Base-by-base conservation (phyloP, 1,140 invertebrate species). In the Eriocheir sinensis region DNA sequence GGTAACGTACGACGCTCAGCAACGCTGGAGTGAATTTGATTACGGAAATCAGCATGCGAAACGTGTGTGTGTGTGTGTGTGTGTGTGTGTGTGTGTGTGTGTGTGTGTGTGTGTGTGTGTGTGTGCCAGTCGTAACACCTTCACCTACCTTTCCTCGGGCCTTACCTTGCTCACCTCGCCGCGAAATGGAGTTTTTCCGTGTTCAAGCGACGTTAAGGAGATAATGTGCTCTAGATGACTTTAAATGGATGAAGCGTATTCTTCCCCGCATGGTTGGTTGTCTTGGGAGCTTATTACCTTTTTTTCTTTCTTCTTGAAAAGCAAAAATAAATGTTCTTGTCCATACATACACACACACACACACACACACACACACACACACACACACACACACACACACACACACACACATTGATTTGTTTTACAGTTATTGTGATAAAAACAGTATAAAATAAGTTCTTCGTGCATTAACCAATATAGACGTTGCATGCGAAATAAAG, bases 11-110 rank as follows among this genome's bases (percentile, higher is more conserved):
- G 60, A 72, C 60, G 27, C 8, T n/a, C 60, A 72, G 60, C 60
- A 72, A 72, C 60, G 60, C 60, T n/a, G n/a, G 60, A 72, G 60
- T 72, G 60, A 72, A 72, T 72, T 72, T 72, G 60, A 72, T 72
- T 72, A 72, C 60, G 60, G 60, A 72, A 72, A 21, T 72, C 60
- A 72, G 60, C 60, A 72, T 72, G 60, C 27, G 60, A 72, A 21
- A 4, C 60, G n/a, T n/a, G 60, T 72, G 60, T 72, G 60, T 72
- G 60, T 72, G 27, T 72, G 60, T 72, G 60, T 72, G 60, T 72
- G 60, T 72, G 60, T 72, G 60, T 72, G 27, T 72, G 60, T 72
- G 60, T 72, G 60, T 72, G 60, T 72, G 60, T 72, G 60, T 72
- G 60, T 72, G 60, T 72, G 60, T 72, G 60, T 72, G 27, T 72